These are phyloP conservation scores for Macrotrachela quadricornifera DNA, from an alignment of 1,140 invertebrate species.

Conservation along the genomic window DNA sequence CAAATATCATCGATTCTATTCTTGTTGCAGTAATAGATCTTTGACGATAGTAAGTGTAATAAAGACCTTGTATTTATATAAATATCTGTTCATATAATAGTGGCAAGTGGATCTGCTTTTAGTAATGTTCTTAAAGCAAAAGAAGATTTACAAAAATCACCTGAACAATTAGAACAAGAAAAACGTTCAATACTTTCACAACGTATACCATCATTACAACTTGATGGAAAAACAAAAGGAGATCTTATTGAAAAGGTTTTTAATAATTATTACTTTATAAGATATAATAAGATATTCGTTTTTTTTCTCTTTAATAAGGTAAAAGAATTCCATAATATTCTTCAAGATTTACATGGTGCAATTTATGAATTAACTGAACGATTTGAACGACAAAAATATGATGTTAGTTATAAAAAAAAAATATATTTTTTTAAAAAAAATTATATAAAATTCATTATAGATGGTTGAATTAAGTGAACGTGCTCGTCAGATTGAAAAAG, in stretches of 20 bases:
- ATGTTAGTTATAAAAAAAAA: conserved; percentile 46
- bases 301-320: conserved; percentile 36
- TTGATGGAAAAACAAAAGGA: conserved; percentile 53
- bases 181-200: conserved; percentile 88
- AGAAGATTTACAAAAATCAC: conserved; percentile 86
- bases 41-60: no score
- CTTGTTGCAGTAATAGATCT: no score
- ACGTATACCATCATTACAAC: conserved; percentile 71
- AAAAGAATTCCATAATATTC: conserved; percentile 72
- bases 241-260: conserved; percentile 49
- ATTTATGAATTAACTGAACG: conserved; percentile 98
- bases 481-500: conserved; percentile 29
- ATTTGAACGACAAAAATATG: conserved; percentile 95
- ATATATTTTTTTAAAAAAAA: neutral
- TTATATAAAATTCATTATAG: conserved; percentile 10
- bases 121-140: conserved; percentile 54
- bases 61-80: no score
- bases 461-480: conserved; percentile 28
- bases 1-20: no score
- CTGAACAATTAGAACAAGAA: conserved; percentile 93
- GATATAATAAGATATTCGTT: no score
- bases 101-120: neutral
- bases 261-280: neutral
- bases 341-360: conserved; percentile 86
- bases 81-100: no score